A percentile compares a stretch with the other conserved stretches of the same genome.
Evolutionary conservation across 2,797 vertebrate species (phyloP).

Genomic region (Malacoctenus gilli): DNA sequence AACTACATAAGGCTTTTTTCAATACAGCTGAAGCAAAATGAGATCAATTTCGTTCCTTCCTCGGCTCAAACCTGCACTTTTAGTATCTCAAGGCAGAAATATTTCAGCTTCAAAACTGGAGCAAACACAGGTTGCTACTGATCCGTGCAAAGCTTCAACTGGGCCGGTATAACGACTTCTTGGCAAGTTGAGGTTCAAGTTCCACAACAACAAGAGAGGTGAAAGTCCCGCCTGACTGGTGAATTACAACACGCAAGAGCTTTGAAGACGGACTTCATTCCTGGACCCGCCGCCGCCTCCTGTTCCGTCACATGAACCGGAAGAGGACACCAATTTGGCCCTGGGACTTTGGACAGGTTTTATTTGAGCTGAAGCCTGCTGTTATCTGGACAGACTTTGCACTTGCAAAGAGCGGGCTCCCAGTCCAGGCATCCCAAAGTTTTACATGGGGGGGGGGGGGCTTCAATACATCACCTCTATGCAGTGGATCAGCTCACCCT

Average conservation of each 20-base stretch:
- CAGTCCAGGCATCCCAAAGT: constrained; percentile 6
- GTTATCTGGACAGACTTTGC: constrained; percentile 46
- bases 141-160: too few species aligned
- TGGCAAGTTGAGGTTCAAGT: constrained; percentile 23
- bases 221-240: constrained; percentile 5
- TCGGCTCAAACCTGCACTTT: too few species aligned
- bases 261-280: constrained; percentile 50
- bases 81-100: too few species aligned
- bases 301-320: constrained; percentile 4
- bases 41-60: too few species aligned
- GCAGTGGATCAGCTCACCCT: neutral
- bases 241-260: constrained; percentile 4
- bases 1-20: too few species aligned
- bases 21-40: too few species aligned
- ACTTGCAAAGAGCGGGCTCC: neutral
- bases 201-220: constrained; percentile 22
- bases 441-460: neutral
- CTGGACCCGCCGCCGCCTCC: constrained; percentile 1
- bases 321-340: constrained; percentile 21
- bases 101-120: too few species aligned
- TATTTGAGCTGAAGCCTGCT: too few species aligned
- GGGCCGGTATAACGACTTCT: neutral
- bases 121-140: too few species aligned
- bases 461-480: neutral
- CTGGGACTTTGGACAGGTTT: constrained; percentile 19